Evolutionary conservation across 2,888 invertebrate species (phyloP).

Genomic region (Aplocera efformata): DNA sequence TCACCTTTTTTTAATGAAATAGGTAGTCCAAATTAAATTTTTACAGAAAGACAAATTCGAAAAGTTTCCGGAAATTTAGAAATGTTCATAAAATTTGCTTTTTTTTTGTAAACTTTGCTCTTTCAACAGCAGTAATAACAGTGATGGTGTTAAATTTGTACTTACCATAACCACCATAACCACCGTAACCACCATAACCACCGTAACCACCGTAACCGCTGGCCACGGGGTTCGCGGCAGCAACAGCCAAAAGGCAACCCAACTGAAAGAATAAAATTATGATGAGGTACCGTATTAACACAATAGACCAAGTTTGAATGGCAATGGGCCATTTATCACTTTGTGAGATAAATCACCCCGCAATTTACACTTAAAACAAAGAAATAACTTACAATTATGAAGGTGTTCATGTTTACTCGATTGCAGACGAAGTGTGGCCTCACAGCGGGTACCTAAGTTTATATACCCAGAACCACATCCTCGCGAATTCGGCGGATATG

Average conservation of each 20-base stretch:
- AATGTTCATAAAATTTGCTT: too few relatives aligned
- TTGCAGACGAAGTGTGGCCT: slow-evolving; percentile 59
- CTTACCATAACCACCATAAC: slow-evolving; percentile 11
- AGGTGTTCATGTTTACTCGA: slow-evolving; percentile 63
- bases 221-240: slow-evolving; percentile 29
- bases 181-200: slow-evolving; percentile 27
- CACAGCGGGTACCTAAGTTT: slow-evolving; percentile 9
- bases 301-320: too few relatives aligned
- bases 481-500: slow-evolving; percentile 21
- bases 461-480: slow-evolving; percentile 22
- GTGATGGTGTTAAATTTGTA: neutral
- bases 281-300: too few relatives aligned
- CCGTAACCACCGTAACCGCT: slow-evolving; percentile 28
- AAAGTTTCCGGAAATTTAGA: too few relatives aligned
- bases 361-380: too few relatives aligned
- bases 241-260: slow-evolving; percentile 57
- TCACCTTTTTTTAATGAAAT: too few relatives aligned
- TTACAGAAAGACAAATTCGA: too few relatives aligned
- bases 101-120: too few relatives aligned
- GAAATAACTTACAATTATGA: slow-evolving; percentile 61
- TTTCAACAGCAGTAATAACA: too few relatives aligned
- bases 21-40: too few relatives aligned
- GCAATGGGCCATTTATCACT: too few relatives aligned
- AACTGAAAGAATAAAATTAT: slow-evolving; percentile 51
- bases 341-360: too few relatives aligned